A percentile compares a stretch with the other conserved stretches of the same genome.
phyloP scores from a whole-genome alignment of 2,113 vertebrate species.

The Carassius auratus region DNA sequence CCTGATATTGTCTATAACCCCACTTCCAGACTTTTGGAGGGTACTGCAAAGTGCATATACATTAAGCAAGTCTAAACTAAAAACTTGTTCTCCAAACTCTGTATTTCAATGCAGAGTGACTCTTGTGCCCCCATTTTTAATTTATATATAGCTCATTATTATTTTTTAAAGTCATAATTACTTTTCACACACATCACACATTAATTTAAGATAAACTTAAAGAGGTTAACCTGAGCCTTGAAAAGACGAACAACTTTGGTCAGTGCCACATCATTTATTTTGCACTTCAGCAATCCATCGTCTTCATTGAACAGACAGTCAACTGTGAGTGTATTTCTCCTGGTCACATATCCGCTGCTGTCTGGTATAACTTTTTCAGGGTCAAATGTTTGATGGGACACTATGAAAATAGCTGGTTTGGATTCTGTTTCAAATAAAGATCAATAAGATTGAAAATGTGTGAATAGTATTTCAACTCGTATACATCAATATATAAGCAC shows the following conservation, averaged over 20 bases:
- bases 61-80: too few relatives aligned
- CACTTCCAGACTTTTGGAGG: too few relatives aligned
- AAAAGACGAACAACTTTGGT: rapidly evolving
- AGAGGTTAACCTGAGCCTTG: not conserved
- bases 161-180: too few relatives aligned
- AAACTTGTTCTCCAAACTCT: too few relatives aligned
- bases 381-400: slow-evolving; percentile 12
- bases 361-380: not conserved
- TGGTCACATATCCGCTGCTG: not conserved
- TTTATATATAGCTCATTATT: too few relatives aligned
- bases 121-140: too few relatives aligned
- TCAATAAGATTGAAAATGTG: not conserved
- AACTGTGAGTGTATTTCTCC: slow-evolving; percentile 2
- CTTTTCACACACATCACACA: too few relatives aligned
- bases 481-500: not conserved
- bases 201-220: not conserved
- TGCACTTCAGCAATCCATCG: not conserved
- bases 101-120: too few relatives aligned
- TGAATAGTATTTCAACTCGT: not conserved
- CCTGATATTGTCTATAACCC: too few relatives aligned
- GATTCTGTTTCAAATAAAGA: not conserved
- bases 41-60: too few relatives aligned
- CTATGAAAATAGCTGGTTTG: slow-evolving; percentile 34
- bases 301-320: slow-evolving; percentile 51
- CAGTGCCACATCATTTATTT: not conserved